A percentile compares a stretch with the other conserved stretches of the same genome.
Conservation (phyloP, 2,113 vertebrate species). For the Psittacara wagleri region DNA sequence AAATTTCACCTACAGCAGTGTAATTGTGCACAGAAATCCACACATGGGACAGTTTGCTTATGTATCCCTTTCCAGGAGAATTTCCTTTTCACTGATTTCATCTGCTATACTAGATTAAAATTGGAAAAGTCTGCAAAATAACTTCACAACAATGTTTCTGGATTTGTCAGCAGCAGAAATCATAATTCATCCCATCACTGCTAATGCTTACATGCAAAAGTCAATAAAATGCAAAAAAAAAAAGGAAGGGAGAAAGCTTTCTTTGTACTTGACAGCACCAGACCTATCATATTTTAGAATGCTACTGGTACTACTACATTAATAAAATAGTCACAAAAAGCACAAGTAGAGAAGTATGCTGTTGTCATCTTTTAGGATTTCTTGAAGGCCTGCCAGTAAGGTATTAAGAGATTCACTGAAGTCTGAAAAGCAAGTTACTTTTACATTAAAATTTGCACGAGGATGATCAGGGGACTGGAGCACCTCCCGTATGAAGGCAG, state of each 20-base stretch:
- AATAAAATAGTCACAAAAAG: not conserved
- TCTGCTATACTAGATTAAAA: not conserved
- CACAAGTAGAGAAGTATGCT: not conserved
- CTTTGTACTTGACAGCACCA: not conserved
- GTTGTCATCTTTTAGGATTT: not conserved
- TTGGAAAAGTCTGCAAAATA: not conserved
- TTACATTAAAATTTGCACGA: not conserved
- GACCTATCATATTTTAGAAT: not conserved
- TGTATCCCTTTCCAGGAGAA: accelerated
- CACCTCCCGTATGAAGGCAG: too few relatives aligned
- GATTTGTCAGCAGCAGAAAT: not conserved
- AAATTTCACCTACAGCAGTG: not conserved
- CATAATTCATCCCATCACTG: not conserved
- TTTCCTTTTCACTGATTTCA: not conserved
- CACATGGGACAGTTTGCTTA: not conserved
- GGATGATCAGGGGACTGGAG: too few relatives aligned
- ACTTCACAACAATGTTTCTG: not conserved
- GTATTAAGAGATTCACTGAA: not conserved
- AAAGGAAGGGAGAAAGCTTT: not conserved
- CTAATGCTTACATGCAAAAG: not conserved
- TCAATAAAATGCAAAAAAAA: not conserved
- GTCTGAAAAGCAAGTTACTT: not conserved
- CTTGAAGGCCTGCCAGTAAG: not conserved
- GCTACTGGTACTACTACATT: not conserved
- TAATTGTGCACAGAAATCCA: not conserved